Conservation (phyloP, 1,140 invertebrate genomes). For the Trypoxylus dichotomus region DNA sequence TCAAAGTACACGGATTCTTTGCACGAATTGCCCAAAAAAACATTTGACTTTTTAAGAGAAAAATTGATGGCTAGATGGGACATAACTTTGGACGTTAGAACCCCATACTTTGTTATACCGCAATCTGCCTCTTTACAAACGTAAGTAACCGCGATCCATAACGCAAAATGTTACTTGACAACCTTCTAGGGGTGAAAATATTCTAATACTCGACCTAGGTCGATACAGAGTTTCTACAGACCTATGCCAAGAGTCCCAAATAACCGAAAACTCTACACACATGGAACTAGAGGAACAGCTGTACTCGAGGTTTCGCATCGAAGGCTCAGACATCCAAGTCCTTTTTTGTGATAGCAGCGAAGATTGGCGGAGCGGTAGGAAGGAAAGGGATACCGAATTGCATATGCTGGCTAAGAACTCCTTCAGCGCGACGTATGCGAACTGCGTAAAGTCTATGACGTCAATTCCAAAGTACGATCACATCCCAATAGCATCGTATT, state of each 20-base stretch:
- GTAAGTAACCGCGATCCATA: constrained; percentile 56
- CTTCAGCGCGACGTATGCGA: constrained; percentile 44
- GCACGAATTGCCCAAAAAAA: constrained; percentile 50
- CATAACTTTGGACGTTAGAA: constrained; percentile 74
- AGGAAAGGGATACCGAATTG: constrained; percentile 71
- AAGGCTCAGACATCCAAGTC: constrained; percentile 64
- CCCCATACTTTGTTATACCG: constrained; percentile 77
- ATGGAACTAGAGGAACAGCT: constrained; percentile 82
- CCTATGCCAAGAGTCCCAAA: constrained; percentile 68
- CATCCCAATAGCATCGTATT: neutral
- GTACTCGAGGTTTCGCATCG: constrained; percentile 75
- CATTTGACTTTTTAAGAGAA: constrained; percentile 44
- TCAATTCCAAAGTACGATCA: constrained; percentile 44
- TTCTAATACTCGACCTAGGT: constrained; percentile 75
- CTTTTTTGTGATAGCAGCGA: constrained; percentile 67
- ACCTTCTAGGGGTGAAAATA: constrained; percentile 60
- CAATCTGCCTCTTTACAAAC: constrained; percentile 75
- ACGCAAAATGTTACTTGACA: constrained; percentile 11
- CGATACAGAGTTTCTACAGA: constrained; percentile 73
- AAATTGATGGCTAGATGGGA: constrained; percentile 63
- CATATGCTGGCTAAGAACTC: constrained; percentile 71
- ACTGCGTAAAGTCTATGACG: constrained; percentile 42
- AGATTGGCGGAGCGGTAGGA: constrained; percentile 73
- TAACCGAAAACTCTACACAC: constrained; percentile 75
- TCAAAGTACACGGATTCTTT: constrained; percentile 49